phyloP scores from a whole-genome alignment of 2,113 vertebrate genomes.

The Serinus canaria region DNA sequence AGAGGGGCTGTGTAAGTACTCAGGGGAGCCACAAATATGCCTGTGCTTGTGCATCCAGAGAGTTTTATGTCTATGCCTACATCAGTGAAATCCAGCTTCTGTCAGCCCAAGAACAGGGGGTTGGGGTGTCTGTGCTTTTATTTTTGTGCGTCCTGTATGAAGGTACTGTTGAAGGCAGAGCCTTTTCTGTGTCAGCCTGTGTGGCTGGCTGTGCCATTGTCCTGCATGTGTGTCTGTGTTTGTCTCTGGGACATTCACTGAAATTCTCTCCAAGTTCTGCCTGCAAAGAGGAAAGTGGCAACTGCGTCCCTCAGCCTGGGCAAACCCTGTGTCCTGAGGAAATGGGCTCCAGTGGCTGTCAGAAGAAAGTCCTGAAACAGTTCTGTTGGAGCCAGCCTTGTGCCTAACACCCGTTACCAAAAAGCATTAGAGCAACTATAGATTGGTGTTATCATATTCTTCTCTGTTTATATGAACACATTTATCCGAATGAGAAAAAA shows the following conservation, averaged over 20 bases:
- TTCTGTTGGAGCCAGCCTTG: fast-evolving
- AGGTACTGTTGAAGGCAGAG: neutral
- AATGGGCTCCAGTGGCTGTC: neutral
- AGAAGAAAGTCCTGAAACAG: neutral
- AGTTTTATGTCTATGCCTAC: neutral
- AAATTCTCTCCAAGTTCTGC: neutral
- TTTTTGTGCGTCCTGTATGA: neutral
- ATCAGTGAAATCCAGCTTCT: neutral
- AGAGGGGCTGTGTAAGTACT: neutral
- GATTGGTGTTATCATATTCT: neutral
- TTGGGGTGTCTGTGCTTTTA: neutral
- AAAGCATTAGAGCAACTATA: neutral
- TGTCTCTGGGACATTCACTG: neutral
- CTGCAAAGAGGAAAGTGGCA: neutral
- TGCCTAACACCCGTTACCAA: neutral
- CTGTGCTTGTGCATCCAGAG: neutral
- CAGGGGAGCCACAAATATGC: fast-evolving
- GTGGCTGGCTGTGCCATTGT: fast-evolving
- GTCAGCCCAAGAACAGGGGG: neutral
- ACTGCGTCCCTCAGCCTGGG: neutral
- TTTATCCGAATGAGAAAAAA: neutral
- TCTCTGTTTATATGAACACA: neutral
- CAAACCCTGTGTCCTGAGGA: fast-evolving
- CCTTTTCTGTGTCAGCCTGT: neutral
- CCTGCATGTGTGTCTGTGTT: fast-evolving